Conservation (phyloP, 2,888 invertebrate species). For the Protophormia terraenovae region DNA sequence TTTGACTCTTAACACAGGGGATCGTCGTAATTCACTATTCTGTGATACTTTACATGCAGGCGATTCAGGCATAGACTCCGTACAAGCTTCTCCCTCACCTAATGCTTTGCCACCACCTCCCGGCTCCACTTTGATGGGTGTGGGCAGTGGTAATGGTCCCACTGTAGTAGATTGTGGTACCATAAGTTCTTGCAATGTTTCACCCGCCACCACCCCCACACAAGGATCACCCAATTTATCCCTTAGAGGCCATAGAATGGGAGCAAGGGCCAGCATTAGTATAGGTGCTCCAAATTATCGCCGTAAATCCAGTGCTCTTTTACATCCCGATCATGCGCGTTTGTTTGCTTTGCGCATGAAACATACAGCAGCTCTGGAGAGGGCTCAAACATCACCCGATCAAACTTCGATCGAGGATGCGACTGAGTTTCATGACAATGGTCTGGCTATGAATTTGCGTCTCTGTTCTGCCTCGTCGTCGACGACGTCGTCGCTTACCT, state of each 20-base stretch:
- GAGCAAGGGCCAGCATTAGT: conserved; percentile 75
- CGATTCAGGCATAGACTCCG: conserved; percentile 88
- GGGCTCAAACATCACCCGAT: conserved; percentile 79
- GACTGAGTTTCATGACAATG: conserved; percentile 81
- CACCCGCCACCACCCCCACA: conserved; percentile 80
- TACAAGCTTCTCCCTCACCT: conserved; percentile 85
- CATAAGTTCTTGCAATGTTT: conserved; percentile 79
- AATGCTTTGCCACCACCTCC: conserved; percentile 80
- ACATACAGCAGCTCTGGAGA: conserved; percentile 79
- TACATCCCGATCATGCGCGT: conserved; percentile 88
- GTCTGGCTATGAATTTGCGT: conserved; percentile 78
- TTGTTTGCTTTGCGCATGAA: conserved; percentile 82
- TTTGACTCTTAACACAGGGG: conserved; percentile 63
- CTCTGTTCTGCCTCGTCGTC: conserved; percentile 83
- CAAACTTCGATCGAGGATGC: conserved; percentile 81
- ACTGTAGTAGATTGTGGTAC: conserved; percentile 64
- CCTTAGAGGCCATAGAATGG: conserved; percentile 73
- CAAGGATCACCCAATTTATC: conserved; percentile 80
- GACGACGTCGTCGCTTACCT: conserved; percentile 84
- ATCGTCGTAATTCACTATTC: conserved; percentile 79
- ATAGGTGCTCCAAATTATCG: conserved; percentile 76
- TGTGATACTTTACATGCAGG: conserved; percentile 83
- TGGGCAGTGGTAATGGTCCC: conserved; percentile 60
- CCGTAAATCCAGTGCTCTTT: conserved; percentile 84
- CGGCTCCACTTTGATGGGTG: conserved; percentile 72